Conservation (phyloP, 1,140 invertebrate genomes). For the Tetragonula clypearis region DNA sequence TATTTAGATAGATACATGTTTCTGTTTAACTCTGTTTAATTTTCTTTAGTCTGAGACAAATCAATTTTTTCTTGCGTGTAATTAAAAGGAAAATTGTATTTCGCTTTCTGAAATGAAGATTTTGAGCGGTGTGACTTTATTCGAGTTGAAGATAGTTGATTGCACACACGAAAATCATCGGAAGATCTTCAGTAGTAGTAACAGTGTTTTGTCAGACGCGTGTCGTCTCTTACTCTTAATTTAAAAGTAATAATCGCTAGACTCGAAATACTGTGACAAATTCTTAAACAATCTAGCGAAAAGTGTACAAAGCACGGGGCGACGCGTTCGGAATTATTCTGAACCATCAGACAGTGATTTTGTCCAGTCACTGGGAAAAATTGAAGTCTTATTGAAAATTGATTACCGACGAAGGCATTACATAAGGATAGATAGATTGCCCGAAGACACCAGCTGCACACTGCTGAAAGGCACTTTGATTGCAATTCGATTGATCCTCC, state of each 20-base stretch:
- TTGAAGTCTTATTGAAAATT: slow-evolving; percentile 38
- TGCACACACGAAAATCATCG: no score
- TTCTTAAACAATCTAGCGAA: background rate
- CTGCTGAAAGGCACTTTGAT: background rate
- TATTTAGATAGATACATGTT: no score
- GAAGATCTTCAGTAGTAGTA: background rate
- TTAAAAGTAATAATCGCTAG: background rate
- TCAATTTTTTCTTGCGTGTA: no score
- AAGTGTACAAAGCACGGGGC: background rate
- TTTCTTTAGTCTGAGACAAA: no score
- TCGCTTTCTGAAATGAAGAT: background rate
- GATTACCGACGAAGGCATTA: background rate
- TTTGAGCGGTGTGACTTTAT: background rate
- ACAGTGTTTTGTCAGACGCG: background rate
- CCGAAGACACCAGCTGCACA: background rate
- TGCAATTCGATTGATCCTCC: background rate
- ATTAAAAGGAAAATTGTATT: background rate
- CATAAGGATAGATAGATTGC: background rate
- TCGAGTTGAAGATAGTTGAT: background rate
- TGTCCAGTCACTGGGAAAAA: slow-evolving; percentile 27
- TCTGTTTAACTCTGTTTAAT: no score
- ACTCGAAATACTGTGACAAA: background rate
- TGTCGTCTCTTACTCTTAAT: no score
- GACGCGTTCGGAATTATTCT: background rate
- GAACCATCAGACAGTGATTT: background rate